Evolutionary conservation across 92 coral and sea anemone species (phyloP), one percentile per base, ranked within the genome.

Genomic region (Epizoanthus fatuus): DNA sequence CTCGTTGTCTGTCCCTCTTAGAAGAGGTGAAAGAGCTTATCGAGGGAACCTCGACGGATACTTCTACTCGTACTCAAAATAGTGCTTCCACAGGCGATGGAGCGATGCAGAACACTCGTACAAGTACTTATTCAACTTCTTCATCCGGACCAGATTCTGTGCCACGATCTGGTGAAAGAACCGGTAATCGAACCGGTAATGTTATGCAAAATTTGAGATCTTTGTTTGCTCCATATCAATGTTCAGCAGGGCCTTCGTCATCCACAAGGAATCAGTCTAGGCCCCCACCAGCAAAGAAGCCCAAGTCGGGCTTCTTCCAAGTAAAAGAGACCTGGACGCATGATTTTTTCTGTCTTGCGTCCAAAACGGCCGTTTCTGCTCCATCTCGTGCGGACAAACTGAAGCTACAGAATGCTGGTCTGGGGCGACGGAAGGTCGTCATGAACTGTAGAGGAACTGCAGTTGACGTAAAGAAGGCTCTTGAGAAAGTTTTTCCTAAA

Each of bases 241-340:
- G 40, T 63, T 63, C 66, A 13, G 66, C 66, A 62, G 9, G 66
- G 66, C 67, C 67, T 62, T 62, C 67, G 67, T 62, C 67, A 22
- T 62, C 67, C 67, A 11, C 67, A 62, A 62, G 67, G 67, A 62
- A 22, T 22, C 39, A 62, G 67, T 20, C 12, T 8, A 63, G 68
- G 54, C 84, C 73, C 32, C 84, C 84, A 44, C 88, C 79, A 59
- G 19, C 74, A 63, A 74, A 72, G 68, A 72, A 47, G 57, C 32
- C 62, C 35, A 29, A 29, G 35, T 29, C 2, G 35, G 35, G 35
- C 54, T 62, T 37, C 54, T 74, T 84, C 63, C 65, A 74, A 20
- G 75, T 84, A 65, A 84, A 84, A 35, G 82, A 84, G 60, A 74
- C 88, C 68, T 84, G 88, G 88, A 84, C 88, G 35, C 88, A 84